A percentile compares a stretch with the other conserved stretches of the same genome.
phyloP scores from a whole-genome alignment of 2,888 invertebrate species.

The Operophtera brumata region DNA sequence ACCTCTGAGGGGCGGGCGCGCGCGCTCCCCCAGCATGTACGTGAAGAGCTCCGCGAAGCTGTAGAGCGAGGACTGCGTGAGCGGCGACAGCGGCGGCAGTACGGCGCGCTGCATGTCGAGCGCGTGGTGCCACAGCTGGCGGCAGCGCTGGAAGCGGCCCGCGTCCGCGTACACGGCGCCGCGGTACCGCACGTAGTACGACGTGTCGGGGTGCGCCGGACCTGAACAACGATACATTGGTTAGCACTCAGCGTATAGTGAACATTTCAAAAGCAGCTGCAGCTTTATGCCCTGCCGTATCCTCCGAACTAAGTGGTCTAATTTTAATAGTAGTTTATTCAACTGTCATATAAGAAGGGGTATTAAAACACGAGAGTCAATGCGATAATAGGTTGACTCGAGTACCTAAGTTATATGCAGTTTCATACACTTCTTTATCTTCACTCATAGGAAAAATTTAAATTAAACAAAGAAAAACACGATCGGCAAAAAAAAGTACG shows the following conservation, averaged over 20 bases:
- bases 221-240: constrained; percentile 54
- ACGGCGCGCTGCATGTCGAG: constrained; percentile 97
- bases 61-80: constrained; percentile 96
- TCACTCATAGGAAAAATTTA: no score
- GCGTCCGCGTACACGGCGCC: constrained; percentile 97
- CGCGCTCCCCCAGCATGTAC: constrained; percentile 95
- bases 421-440: no score
- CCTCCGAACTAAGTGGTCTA: no score
- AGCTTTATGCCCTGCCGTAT: no score
- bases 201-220: constrained; percentile 97
- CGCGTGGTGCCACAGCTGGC: constrained; percentile 97
- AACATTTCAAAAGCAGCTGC: no score
- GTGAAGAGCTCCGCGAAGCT: constrained; percentile 97
- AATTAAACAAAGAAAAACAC: no score
- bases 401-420: no score
- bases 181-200: constrained; percentile 96
- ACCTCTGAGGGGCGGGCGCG: constrained; percentile 84
- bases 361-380: no score
- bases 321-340: no score
- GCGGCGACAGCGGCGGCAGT: constrained; percentile 94
- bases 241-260: neutral
- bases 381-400: no score
- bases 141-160: constrained; percentile 94
- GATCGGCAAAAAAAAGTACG: no score
- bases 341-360: no score